Base-by-base conservation (phyloP, 2,888 invertebrate species). In the Apamea monoglypha region DNA sequence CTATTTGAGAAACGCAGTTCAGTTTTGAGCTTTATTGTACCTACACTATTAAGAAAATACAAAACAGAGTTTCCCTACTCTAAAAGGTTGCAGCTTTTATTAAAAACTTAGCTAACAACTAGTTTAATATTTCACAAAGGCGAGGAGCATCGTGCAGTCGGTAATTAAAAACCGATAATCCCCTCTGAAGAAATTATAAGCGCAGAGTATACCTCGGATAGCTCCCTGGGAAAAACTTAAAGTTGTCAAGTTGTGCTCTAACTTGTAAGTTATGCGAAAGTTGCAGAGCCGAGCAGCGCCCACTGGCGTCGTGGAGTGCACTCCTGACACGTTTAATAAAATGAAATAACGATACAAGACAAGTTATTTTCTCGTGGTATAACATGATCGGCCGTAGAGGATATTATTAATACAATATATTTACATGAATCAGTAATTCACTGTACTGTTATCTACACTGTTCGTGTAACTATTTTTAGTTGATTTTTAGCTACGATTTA, bases 151-250 rank as follows among this genome's bases (percentile, higher is more conserved):
- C 74, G 69, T 85, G 81, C 82, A 87, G 69, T 82, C 73, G 78
- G 87, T 92, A 93, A 94, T 95, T 93, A 94, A 94, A 95, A 95
- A 91, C 90, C 92, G 91, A 95, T 94, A 94, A 93, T 92, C 89
- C 88, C 74, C 74, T 80, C 82, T 83, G 86, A 89, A 90, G 89
- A 88, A 90, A 87, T 89, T 80, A 64, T 82, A 72, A 84, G 78
- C 83, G 66, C 67, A 69, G 80, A 80, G 63, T 69, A 25, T 40
- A 66, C 75, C 73, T 73, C 63, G 77, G 81, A 73, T 80, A 76
- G 82, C 80, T 78, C 73, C 74, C 74, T 73, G 77, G 86, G 90
- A 89, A 91, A 92, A 91, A 89, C 91, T 90, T 87, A 76, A 82
- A 86, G 71, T 87, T 86, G 83, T 85, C 88, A 86, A 88, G 86